Conservation (phyloP, 2,797 vertebrate genomes). For the Cynopterus sphinx region DNA sequence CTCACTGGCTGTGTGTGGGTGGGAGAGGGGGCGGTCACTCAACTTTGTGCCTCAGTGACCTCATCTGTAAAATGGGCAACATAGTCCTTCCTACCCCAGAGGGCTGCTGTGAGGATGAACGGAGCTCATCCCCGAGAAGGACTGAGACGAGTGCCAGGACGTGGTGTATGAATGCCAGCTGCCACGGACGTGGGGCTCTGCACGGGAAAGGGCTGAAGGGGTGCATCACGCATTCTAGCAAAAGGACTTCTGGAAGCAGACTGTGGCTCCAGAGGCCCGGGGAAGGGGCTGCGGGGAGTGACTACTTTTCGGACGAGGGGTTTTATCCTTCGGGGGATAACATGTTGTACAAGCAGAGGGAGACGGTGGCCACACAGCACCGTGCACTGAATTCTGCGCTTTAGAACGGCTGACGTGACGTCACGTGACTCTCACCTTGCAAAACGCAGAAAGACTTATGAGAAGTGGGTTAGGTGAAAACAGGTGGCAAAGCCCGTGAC, state of each 20-base stretch:
- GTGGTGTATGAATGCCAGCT: accelerated
- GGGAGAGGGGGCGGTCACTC: not conserved
- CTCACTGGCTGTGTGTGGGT: not conserved
- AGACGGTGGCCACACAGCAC: not conserved
- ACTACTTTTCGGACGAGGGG: not conserved
- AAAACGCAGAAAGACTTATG: not conserved
- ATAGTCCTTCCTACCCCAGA: not conserved
- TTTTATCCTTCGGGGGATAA: not conserved
- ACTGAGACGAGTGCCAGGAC: not conserved
- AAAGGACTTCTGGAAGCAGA: not conserved
- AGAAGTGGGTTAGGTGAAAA: not conserved
- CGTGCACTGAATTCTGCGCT: not conserved
- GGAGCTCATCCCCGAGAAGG: no score
- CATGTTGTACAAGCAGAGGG: no score
- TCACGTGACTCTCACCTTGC: not conserved
- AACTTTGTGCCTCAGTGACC: not conserved
- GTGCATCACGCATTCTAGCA: accelerated
- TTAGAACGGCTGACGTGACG: not conserved
- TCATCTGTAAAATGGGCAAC: not conserved
- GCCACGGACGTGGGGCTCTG: accelerated
- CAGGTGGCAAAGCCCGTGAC: not conserved
- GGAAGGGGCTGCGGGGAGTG: not conserved
- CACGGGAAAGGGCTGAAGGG: not conserved
- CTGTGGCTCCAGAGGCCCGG: not conserved
- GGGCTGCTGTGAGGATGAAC: not conserved